Conservation (phyloP, 2,113 vertebrate genomes). For the Lepisosteus osseus region DNA sequence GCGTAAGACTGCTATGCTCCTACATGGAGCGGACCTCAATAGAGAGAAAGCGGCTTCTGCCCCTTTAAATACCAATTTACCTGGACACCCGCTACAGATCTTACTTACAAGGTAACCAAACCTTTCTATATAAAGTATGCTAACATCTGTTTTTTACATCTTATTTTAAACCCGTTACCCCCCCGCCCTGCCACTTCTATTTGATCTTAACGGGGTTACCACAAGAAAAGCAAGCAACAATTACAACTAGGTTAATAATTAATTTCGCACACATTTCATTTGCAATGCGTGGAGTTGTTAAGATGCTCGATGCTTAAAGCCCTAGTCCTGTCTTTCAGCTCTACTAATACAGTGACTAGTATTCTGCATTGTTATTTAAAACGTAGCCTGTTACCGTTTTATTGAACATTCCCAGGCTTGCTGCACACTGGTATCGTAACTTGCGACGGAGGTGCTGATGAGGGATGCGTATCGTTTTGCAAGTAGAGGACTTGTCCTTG, state of each 20-base stretch:
- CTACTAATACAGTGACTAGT: neutral
- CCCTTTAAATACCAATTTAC: constrained; percentile 64
- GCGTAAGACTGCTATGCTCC: constrained; percentile 59
- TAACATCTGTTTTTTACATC: constrained; percentile 11
- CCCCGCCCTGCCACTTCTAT: neutral
- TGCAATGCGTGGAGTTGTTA: constrained; percentile 7
- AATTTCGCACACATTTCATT: constrained; percentile 15
- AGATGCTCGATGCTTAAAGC: neutral
- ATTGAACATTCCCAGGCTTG: neutral
- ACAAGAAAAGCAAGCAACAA: constrained; percentile 14
- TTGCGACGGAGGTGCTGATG: constrained; percentile 38
- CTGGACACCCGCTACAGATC: constrained; percentile 60
- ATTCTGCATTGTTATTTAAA: neutral
- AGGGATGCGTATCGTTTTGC: constrained; percentile 34
- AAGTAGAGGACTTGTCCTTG: constrained; percentile 36
- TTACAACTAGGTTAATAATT: constrained; percentile 4
- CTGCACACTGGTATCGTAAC: constrained; percentile 43
- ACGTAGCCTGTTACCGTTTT: neutral
- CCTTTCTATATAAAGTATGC: constrained; percentile 30
- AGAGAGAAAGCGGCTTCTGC: constrained; percentile 60
- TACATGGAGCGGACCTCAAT: constrained; percentile 57
- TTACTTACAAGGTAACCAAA: constrained; percentile 60
- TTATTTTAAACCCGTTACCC: neutral
- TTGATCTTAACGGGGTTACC: neutral
- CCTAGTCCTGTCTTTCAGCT: neutral